Conservation (phyloP, 2,113 vertebrate genomes). For the Gallinago paraguaiae region DNA sequence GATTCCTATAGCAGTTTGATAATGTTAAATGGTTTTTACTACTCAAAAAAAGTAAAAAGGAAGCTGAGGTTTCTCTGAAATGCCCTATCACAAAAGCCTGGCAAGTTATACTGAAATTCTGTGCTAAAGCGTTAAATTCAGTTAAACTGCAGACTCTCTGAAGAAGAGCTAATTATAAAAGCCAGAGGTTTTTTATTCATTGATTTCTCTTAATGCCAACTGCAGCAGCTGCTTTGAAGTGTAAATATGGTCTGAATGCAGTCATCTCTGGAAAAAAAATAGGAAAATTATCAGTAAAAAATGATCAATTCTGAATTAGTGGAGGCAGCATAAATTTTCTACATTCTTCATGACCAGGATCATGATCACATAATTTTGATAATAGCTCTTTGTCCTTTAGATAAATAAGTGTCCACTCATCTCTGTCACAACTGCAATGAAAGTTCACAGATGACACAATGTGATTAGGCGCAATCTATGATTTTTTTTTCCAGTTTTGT, state of each 20-base stretch:
- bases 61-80: background rate
- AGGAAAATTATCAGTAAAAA: slow-evolving; percentile 21
- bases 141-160: background rate
- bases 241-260: slow-evolving; percentile 18
- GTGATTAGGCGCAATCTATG: background rate
- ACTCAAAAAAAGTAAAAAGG: background rate
- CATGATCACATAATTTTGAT: background rate
- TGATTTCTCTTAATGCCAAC: slow-evolving; percentile 15
- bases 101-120: background rate
- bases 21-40: background rate
- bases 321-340: background rate
- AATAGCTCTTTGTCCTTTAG: background rate
- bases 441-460: background rate
- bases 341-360: background rate
- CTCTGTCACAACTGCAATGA: background rate
- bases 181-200: background rate
- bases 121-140: background rate
- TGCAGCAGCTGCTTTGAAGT: slow-evolving; percentile 32
- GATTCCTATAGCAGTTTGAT: background rate
- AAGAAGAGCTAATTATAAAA: slow-evolving; percentile 49
- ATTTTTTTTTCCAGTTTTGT: background rate
- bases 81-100: background rate
- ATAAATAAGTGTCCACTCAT: background rate
- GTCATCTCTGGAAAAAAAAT: background rate
- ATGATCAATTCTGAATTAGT: slow-evolving; percentile 8